A percentile compares a stretch with the other conserved stretches of the same genome.
These are phyloP conservation scores for Mycalesis mineus DNA, from an alignment of 2,888 invertebrate species.

Conservation along the genomic window DNA sequence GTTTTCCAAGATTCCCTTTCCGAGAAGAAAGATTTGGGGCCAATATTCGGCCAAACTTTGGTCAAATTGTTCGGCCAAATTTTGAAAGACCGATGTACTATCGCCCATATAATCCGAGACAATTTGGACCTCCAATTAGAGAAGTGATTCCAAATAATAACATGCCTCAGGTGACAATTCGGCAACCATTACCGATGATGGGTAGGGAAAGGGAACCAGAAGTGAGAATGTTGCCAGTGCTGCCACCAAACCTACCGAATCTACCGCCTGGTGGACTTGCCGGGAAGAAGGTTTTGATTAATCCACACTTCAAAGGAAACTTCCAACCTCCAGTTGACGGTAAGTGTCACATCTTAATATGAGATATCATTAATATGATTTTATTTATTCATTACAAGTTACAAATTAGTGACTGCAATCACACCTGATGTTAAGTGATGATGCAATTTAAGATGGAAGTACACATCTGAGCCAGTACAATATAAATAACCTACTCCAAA, in stretches of 20 bases:
- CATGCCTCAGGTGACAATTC: slow-evolving; percentile 59
- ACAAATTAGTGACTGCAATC: no score
- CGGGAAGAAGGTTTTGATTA: slow-evolving; percentile 82
- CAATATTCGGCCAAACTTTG: slow-evolving; percentile 34
- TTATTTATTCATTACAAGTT: no score
- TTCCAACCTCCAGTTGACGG: slow-evolving; percentile 77
- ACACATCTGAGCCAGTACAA: no score
- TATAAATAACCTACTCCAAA: no score
- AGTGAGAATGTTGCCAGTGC: slow-evolving; percentile 64
- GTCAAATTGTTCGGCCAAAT: slow-evolving; percentile 36
- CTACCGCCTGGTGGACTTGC: slow-evolving; percentile 57
- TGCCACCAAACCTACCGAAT: slow-evolving; percentile 44
- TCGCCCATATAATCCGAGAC: slow-evolving; percentile 40
- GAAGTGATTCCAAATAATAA: slow-evolving; percentile 49
- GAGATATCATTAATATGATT: no score
- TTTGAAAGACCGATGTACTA: slow-evolving; percentile 50
- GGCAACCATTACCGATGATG: slow-evolving; percentile 42
- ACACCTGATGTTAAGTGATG: no score
- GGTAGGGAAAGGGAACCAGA: slow-evolving; percentile 54
- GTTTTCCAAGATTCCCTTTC: slow-evolving; percentile 39
- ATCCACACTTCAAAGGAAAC: slow-evolving; percentile 82
- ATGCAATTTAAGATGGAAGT: no score
- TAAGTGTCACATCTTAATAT: slow-evolving; percentile 50
- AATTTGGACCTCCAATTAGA: slow-evolving; percentile 44
- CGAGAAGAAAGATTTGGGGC: slow-evolving; percentile 32